Evolutionary conservation across 2,888 invertebrate species (phyloP), one percentile per base, ranked within the genome.

Genomic region (Crioceris asparagi): DNA sequence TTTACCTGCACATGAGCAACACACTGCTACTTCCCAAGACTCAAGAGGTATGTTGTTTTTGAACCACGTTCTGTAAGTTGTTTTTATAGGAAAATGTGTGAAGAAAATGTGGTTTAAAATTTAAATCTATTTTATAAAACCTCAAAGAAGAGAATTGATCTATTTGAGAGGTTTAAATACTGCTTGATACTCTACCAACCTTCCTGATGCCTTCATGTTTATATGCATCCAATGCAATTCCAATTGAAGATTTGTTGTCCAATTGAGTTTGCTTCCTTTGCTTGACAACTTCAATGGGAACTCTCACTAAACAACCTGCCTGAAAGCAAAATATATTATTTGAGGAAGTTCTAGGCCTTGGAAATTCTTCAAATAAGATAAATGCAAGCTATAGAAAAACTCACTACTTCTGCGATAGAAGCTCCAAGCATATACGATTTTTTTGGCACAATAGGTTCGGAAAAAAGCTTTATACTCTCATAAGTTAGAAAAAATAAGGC

Each of bases 211-310:
- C 80, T 45, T 80, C 80, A 0, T 68, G 60, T 54, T 64, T 71
- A 53, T 75, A 78, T 0, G 80, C 79, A 52, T 71, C 61, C 41
- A 69, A 48, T 1, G 78, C 55, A 49, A 81, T 79, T 47, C 59
- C 60, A 15, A 70, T 39, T 1, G 69, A 66, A 11, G 72, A 64
- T 36, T 49, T 52, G 34, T 49, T 41, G 7, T 32, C 40, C 6
- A 40, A 27, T 8, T 47, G 45, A 0, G 84, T 84, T 65, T 98
- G 98, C 21, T 84, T 77, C 41, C 97, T 70, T 64, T 98, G 98
- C 61, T 98, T 98, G 0, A 93, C 79, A 39, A 98, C 83, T 68
- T 98, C 98, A 4, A 90, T 84, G 0, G 98, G 98, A 3, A 98
- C 97, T 45, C 97, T 70, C 19, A 96, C 76, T 3, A 87, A 59